phyloP scores from a whole-genome alignment of 2,888 invertebrate species.

The Choristoneura rosaceana region DNA sequence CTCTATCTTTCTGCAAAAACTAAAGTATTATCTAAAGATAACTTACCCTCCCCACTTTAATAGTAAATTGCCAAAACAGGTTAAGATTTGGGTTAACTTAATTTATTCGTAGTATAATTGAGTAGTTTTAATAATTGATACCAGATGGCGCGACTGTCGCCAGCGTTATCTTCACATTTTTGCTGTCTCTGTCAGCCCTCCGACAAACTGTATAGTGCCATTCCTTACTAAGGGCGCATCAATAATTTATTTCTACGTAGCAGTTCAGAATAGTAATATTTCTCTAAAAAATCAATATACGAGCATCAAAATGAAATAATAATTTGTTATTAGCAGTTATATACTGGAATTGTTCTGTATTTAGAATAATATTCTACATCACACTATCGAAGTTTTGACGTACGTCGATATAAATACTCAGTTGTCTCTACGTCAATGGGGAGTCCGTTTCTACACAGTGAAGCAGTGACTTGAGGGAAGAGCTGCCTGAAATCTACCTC shows the following conservation, averaged over 20 bases:
- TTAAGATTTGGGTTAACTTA: neutral
- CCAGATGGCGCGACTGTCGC: constrained; percentile 34
- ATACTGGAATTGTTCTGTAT: neutral
- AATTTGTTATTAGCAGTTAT: neutral
- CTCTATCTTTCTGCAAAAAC: neutral
- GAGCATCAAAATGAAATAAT: neutral
- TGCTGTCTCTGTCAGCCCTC: constrained; percentile 22
- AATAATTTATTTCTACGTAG: neutral
- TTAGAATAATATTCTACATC: constrained; percentile 23
- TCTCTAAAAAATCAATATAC: neutral
- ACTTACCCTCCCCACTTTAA: neutral
- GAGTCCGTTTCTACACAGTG: constrained; percentile 45
- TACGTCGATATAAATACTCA: constrained; percentile 11
- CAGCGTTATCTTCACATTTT: neutral
- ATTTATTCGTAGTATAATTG: constrained; percentile 2
- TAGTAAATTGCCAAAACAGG: neutral
- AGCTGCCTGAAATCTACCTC: constrained; percentile 39
- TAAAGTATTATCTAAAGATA: neutral
- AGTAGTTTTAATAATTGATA: constrained; percentile 26
- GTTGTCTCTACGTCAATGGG: neutral
- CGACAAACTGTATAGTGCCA: constrained; percentile 11
- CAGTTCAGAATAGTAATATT: neutral
- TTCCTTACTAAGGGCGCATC: constrained; percentile 19
- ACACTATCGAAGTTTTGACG: constrained; percentile 35
- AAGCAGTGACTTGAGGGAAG: constrained; percentile 38